Evolutionary conservation across 1,140 invertebrate genomes (phyloP).

Genomic region (Drosophila leontia): DNA sequence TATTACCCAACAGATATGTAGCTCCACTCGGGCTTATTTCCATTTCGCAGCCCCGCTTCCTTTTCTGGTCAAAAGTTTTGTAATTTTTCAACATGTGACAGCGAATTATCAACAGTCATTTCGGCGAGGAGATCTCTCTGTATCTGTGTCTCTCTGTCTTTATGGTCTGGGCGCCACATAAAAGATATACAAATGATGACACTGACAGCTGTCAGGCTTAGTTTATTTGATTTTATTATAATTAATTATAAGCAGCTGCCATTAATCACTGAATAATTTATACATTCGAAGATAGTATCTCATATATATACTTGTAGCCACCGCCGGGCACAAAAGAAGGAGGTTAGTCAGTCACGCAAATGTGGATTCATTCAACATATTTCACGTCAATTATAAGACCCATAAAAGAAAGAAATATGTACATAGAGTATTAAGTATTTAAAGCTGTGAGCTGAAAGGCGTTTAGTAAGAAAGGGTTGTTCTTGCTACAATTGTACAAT

Average conservation of each 20-base stretch:
- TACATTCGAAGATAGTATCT: slow-evolving; percentile 55
- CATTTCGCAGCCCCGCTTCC: slow-evolving; percentile 52
- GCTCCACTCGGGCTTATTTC: slow-evolving; percentile 56
- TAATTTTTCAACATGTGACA: slow-evolving; percentile 79
- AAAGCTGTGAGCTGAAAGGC: neutral
- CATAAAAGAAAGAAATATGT: slow-evolving; percentile 33
- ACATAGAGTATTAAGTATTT: slow-evolving; percentile 22
- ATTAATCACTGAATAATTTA: slow-evolving; percentile 84
- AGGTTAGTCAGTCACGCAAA: slow-evolving; percentile 62
- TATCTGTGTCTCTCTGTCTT: slow-evolving; percentile 11
- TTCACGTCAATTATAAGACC: slow-evolving; percentile 50
- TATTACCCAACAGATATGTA: slow-evolving; percentile 65
- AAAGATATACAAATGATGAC: slow-evolving; percentile 78
- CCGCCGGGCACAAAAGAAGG: slow-evolving; percentile 17
- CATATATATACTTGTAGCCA: slow-evolving; percentile 16
- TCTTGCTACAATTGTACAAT: neutral
- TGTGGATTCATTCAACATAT: slow-evolving; percentile 63
- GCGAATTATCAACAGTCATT: slow-evolving; percentile 79
- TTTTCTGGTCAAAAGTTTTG: slow-evolving; percentile 37
- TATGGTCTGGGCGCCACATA: slow-evolving; percentile 61
- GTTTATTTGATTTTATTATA: slow-evolving; percentile 84
- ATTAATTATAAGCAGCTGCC: slow-evolving; percentile 78
- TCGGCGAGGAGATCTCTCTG: slow-evolving; percentile 44
- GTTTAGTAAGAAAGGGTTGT: neutral
- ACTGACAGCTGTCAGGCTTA: slow-evolving; percentile 83